A percentile compares a stretch with the other conserved stretches of the same genome.
Evolutionary conservation across 2,888 invertebrate species (phyloP).

Genomic region (Tanaodytes sp.): DNA sequence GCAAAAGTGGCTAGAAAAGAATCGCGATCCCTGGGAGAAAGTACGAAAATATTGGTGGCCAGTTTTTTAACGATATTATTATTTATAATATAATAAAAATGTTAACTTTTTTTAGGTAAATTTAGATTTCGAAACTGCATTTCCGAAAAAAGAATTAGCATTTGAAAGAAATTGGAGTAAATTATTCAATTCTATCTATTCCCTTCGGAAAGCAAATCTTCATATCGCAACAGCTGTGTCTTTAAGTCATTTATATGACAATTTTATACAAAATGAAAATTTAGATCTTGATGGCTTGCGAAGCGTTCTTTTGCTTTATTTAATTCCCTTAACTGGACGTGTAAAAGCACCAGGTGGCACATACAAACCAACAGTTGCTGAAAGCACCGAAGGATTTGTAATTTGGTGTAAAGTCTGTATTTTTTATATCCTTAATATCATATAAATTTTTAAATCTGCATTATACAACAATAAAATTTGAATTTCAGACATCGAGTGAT

Average conservation of each 20-base stretch:
- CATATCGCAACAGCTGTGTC: neutral
- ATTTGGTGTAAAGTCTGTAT: constrained; percentile 25
- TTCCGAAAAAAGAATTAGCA: constrained; percentile 13
- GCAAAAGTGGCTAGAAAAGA: too few species aligned
- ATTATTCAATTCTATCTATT: constrained; percentile 10
- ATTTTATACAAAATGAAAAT: neutral
- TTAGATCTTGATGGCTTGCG: constrained; percentile 22
- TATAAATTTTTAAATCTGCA: too few species aligned
- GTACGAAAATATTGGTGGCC: too few species aligned
- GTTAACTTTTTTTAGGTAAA: constrained; percentile 1
- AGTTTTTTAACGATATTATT: too few species aligned
- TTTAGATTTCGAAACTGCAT: constrained; percentile 19
- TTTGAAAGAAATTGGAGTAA: constrained; percentile 21
- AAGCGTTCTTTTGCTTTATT: constrained; percentile 6
- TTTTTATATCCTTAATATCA: too few species aligned
- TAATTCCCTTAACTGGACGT: constrained; percentile 9
- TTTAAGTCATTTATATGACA: constrained; percentile 13
- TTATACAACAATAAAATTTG: too few species aligned
- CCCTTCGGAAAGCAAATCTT: constrained; percentile 4
- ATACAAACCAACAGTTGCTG: constrained; percentile 5
- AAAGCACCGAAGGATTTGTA: constrained; percentile 28
- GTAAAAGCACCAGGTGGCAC: constrained; percentile 3
- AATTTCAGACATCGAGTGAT: constrained; percentile 14
- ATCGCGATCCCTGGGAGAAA: too few species aligned
- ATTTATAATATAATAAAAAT: neutral